Evolutionary conservation across 2,888 invertebrate genomes (phyloP), one percentile per base, ranked within the genome.

Genomic region (Melikaiella ostensackeni): DNA sequence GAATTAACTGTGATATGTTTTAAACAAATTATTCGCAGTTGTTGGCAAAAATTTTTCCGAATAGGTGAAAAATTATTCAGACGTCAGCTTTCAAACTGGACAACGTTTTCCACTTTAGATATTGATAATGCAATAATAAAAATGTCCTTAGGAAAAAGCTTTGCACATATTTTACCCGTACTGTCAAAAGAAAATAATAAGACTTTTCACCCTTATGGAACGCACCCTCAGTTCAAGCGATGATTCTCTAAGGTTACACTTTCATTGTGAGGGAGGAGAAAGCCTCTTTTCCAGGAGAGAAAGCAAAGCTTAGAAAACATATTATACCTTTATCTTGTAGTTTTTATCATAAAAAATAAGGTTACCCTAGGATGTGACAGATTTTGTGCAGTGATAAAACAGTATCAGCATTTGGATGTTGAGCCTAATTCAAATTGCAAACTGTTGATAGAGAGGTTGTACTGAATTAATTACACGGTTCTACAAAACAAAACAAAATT

Each of bases 111-210:
- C n/a, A 57, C 8, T 57, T 57, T 57, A 24, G 11, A 57, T 57
- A 57, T 8, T 11, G 57, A 11, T 9, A 11, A 57, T 57, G 24
- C n/a, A 21, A 57, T 21, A 66, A 46, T 64, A 64, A 46, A 66
- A 46, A 46, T 27, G 27, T 66, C 8, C 19, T 2, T 46, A 46
- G 24, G 24, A 16, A 24, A 38, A 64, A 64, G 24, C 42, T 64
- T 64, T 64, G 27, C 2, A 24, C 46, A 66, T 66, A 66, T 46
- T 46, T 46, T 19, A 66, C 7, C 19, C 27, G 24, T 27, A 8
- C 19, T 66, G 27, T 46, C 42, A 42, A 66, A 66, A n/a, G n/a
- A 38, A 42, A 46, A 46, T 66, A 66, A 66, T 66, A 66, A 66
- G 42, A 66, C 46, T 30, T 66, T 66, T 19, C 46, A 46, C 66